Conservation (phyloP, 2,797 vertebrate species). For the Notamacropus eugenii region DNA sequence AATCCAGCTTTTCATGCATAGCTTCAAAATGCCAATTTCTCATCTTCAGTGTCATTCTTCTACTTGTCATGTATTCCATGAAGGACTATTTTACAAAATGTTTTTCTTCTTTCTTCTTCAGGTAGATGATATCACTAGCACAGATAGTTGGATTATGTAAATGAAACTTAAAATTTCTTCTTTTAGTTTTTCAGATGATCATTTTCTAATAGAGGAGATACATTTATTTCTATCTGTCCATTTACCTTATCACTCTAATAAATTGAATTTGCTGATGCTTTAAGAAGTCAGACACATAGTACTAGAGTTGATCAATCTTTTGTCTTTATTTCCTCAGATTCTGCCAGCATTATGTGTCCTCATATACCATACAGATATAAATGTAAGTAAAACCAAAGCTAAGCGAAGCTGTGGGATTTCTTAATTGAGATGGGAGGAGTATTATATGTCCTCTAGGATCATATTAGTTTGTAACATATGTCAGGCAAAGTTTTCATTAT, state of each 20-base stretch:
- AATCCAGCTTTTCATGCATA: conserved; percentile 54
- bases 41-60: conserved; percentile 48
- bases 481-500: conserved; percentile 3
- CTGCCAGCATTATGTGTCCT: conserved; percentile 98
- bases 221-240: conserved; percentile 52
- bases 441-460: conserved; percentile 25
- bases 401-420: conserved; percentile 32
- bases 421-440: background rate
- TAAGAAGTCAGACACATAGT: conserved; percentile 1
- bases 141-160: conserved; percentile 60
- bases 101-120: conserved; percentile 51
- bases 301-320: conserved; percentile 74
- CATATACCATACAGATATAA: conserved; percentile 99
- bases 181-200: conserved; percentile 63
- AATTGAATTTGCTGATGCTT: conserved; percentile 35
- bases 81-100: conserved; percentile 4
- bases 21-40: background rate
- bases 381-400: conserved; percentile 90
- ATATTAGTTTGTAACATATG: conserved; percentile 29
- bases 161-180: conserved; percentile 41
- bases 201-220: conserved; percentile 57
- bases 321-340: conserved; percentile 89
- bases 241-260: background rate
- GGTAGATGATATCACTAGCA: conserved; percentile 40
- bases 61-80: conserved; percentile 47